Percentiles rank a stretch among this genome's conserved stretches.
These are phyloP conservation scores for Zaprionus africanus DNA, from an alignment of 1,140 invertebrate genomes.

Conservation along the genomic window DNA sequence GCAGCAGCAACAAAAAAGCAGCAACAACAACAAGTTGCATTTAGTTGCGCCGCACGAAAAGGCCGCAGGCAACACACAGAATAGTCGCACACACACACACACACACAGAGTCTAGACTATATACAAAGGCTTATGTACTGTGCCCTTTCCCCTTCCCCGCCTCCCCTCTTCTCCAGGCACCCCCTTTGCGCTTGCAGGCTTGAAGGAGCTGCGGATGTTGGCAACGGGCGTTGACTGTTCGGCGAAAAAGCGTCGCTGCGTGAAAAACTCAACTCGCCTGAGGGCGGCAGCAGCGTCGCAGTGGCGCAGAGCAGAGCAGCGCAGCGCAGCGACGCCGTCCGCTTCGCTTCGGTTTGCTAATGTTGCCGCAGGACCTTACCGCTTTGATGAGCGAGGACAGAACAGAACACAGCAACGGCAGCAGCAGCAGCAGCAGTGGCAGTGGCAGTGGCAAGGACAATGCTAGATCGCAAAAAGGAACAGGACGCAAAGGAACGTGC, in stretches of 20 bases:
- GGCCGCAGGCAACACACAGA: constrained; percentile 42
- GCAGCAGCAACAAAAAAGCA: constrained; percentile 49
- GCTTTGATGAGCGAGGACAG: constrained; percentile 74
- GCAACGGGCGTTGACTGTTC: constrained; percentile 53
- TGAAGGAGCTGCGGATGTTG: constrained; percentile 75
- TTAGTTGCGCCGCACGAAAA: constrained; percentile 75
- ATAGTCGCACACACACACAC: constrained; percentile 37
- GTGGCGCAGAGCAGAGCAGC: constrained; percentile 5
- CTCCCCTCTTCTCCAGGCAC: not conserved
- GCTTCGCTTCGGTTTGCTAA: constrained; percentile 77
- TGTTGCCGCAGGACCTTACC: constrained; percentile 74
- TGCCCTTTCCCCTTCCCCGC: constrained; percentile 9
- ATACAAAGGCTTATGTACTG: constrained; percentile 70
- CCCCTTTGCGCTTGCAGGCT: constrained; percentile 34
- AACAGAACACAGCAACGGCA: constrained; percentile 10
- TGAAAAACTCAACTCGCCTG: constrained; percentile 64
- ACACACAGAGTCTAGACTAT: constrained; percentile 39
- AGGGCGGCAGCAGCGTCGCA: constrained; percentile 29
- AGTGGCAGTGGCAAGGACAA: constrained; percentile 41
- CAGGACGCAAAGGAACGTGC: constrained; percentile 29
- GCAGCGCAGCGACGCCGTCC: constrained; percentile 34
- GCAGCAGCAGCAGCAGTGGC: constrained; percentile 17
- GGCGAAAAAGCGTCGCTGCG: constrained; percentile 76
- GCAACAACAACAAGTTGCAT: constrained; percentile 73
- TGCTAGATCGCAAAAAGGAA: constrained; percentile 63